These are phyloP conservation scores for Epizoanthus stellaris DNA, from an alignment of 92 coral and sea anemone genomes.

Conservation along the genomic window DNA sequence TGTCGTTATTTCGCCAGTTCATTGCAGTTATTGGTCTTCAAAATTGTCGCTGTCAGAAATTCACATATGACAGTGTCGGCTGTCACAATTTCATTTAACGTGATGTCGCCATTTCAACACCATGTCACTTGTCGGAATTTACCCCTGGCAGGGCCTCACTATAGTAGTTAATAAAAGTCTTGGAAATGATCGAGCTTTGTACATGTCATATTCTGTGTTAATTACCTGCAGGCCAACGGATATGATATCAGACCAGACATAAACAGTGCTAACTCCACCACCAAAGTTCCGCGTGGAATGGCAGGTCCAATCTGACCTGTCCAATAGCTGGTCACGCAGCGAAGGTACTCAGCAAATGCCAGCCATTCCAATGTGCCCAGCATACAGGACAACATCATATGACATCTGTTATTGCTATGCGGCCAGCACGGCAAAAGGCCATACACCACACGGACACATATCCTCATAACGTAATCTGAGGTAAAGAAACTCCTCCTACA, in stretches of 20 bases:
- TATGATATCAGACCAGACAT: conserved; percentile 57
- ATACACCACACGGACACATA: conserved; percentile 45
- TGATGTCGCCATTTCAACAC: too few relatives aligned
- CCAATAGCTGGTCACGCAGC: conserved; percentile 55
- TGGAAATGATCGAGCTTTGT: too few relatives aligned
- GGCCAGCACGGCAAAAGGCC: conserved; percentile 75
- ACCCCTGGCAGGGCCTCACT: too few relatives aligned
- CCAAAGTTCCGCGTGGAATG: conserved; percentile 60
- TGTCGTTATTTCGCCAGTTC: too few relatives aligned
- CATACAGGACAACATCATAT: conserved; percentile 27
- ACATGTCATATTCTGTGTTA: too few relatives aligned
- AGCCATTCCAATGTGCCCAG: conserved; percentile 48
- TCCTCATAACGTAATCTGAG: conserved; percentile 44
- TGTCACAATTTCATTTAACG: too few relatives aligned
- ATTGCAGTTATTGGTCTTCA: too few relatives aligned
- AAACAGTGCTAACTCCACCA: conserved; percentile 57
- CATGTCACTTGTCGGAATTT: too few relatives aligned
- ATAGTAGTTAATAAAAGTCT: too few relatives aligned
- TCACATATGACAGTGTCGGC: too few relatives aligned
- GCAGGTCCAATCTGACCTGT: conserved; percentile 40
- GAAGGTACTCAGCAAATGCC: conserved; percentile 63
- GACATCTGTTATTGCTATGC: conserved; percentile 16
- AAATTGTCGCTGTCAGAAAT: too few relatives aligned
- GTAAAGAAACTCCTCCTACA: conserved; percentile 38
- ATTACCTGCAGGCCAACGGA: conserved; percentile 49